These are phyloP conservation scores for Austrolebias charrua DNA, from an alignment of 2,797 vertebrate species.

Conservation along the genomic window DNA sequence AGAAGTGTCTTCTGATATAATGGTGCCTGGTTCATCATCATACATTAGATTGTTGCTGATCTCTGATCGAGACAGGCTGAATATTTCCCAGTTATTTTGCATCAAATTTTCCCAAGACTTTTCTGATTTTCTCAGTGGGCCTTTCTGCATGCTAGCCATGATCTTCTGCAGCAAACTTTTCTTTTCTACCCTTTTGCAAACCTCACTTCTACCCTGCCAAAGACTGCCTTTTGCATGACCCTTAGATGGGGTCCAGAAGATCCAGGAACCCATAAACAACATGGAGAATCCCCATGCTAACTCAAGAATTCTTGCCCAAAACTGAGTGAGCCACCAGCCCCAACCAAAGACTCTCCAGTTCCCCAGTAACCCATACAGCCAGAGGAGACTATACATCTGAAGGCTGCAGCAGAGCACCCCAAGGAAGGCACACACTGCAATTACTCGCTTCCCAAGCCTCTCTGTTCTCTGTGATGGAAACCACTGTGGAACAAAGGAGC, in stretches of 20 bases:
- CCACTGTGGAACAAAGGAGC: slow-evolving; percentile 61
- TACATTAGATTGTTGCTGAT: slow-evolving; percentile 77
- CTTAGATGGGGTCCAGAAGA: slow-evolving; percentile 70
- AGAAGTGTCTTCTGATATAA: slow-evolving; percentile 41
- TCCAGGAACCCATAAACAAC: slow-evolving; percentile 76
- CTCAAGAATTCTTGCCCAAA: slow-evolving; percentile 86
- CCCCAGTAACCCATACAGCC: slow-evolving; percentile 85
- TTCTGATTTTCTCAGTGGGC: slow-evolving; percentile 52
- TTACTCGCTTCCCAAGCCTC: slow-evolving; percentile 64
- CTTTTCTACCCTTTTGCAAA: slow-evolving; percentile 19
- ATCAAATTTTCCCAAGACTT: slow-evolving; percentile 76
- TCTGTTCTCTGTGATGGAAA: slow-evolving; percentile 62
- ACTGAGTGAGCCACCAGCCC: slow-evolving; percentile 88
- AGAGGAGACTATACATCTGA: slow-evolving; percentile 84
- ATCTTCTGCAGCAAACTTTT: slow-evolving; percentile 79
- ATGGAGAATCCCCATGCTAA: slow-evolving; percentile 80
- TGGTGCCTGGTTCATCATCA: slow-evolving; percentile 61
- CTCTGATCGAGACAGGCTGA: slow-evolving; percentile 66
- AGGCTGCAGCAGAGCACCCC: slow-evolving; percentile 83
- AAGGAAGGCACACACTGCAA: slow-evolving; percentile 74
- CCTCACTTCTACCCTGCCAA: slow-evolving; percentile 34
- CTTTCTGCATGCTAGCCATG: slow-evolving; percentile 69
- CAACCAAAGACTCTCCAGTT: slow-evolving; percentile 81
- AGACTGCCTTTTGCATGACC: slow-evolving; percentile 37
- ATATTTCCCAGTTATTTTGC: slow-evolving; percentile 83